Conservation (phyloP, 30 jellyfish, hydroid and myxozoan genomes). For the Aurelia aurita region DNA sequence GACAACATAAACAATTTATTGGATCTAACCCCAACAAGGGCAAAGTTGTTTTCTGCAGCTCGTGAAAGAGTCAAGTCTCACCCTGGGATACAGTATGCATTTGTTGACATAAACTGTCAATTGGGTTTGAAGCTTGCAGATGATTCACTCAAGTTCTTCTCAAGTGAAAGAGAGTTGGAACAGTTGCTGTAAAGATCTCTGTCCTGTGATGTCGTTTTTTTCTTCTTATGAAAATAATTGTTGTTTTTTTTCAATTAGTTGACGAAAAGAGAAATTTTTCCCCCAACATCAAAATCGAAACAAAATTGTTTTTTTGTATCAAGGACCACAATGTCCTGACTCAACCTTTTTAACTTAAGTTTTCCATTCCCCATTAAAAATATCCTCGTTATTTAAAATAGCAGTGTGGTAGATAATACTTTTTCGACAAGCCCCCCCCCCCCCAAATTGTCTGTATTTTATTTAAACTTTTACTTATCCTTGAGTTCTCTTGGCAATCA, state of each 20-base stretch:
- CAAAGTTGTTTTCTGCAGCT: conserved; percentile 47
- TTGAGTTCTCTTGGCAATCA: conserved; percentile 2
- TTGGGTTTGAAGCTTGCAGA: conserved; percentile 46
- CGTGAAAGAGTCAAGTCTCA: conserved; percentile 59
- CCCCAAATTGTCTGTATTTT: conserved; percentile 5
- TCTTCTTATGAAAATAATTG: background rate
- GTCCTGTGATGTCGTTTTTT: conserved; percentile 26
- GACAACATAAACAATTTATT: conserved; percentile 25
- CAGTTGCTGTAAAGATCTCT: conserved; percentile 15
- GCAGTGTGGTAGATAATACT: conserved; percentile 1
- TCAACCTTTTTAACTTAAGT: background rate
- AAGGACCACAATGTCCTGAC: conserved; percentile 8
- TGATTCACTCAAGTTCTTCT: conserved; percentile 52
- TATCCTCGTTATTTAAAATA: conserved; percentile 8
- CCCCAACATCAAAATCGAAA: conserved; percentile 8
- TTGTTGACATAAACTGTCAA: conserved; percentile 49
- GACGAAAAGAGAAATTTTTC: background rate
- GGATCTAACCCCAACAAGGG: conserved; percentile 55
- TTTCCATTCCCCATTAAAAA: conserved; percentile 12
- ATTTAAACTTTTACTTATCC: background rate
- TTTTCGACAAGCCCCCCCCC: conserved; percentile 5
- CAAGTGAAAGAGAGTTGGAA: conserved; percentile 46
- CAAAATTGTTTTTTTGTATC: conserved; percentile 25
- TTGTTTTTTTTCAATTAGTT: background rate
- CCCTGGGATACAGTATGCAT: conserved; percentile 46